Percentiles rank a stretch among this genome's conserved stretches.
phyloP scores from a whole-genome alignment of 2,888 invertebrate species.

The Cephus pygmeus region DNA sequence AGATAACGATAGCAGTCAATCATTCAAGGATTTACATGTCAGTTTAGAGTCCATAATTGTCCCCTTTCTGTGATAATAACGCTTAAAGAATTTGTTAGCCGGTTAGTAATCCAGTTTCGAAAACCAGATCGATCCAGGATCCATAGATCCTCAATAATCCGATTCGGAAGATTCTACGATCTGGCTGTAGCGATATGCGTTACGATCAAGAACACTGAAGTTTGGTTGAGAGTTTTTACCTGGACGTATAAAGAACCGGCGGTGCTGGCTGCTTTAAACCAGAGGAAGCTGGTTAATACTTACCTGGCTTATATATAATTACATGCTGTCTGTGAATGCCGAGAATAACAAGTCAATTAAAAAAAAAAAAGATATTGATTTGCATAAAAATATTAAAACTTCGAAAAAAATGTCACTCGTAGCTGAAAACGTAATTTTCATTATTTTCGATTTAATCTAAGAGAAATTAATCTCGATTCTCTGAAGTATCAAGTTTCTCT shows the following conservation, averaged over 20 bases:
- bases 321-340: background rate
- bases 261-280: conserved; percentile 38
- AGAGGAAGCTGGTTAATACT: conserved; percentile 39
- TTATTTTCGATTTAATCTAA: background rate
- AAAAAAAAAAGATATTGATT: too few species aligned
- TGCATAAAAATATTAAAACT: background rate
- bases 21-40: background rate
- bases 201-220: background rate
- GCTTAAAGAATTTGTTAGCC: background rate
- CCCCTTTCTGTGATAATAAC: background rate
- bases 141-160: background rate
- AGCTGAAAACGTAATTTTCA: background rate
- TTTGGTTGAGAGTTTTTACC: too few species aligned
- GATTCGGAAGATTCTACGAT: too few species aligned
- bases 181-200: too few species aligned
- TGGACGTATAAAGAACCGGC: background rate
- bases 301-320: conserved; percentile 23
- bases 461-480: background rate
- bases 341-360: background rate
- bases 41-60: background rate
- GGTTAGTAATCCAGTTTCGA: background rate
- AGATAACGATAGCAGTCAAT: background rate
- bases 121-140: background rate
- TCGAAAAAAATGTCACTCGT: background rate
- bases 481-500: too few species aligned